Evolutionary conservation across 2,888 invertebrate species (phyloP), one percentile per base, ranked within the genome.

Genomic region (Digitonthophagus gazella): DNA sequence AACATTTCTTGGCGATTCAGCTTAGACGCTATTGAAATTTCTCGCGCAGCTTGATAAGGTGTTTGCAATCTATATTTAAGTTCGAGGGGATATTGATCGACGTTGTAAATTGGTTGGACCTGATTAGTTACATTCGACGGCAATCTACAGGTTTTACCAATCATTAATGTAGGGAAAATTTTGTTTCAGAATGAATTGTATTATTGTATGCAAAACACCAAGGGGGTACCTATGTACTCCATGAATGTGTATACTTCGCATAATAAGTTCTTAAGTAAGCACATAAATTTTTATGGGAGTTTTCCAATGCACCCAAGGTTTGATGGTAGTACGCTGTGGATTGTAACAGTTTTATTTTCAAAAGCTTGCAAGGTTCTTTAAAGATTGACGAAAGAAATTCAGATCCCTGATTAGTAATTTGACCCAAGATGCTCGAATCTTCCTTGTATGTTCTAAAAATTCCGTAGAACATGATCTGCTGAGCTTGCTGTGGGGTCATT

Each of bases 261-360:
- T 15, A 15, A 54, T 68, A 58, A 11, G 54, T 71, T 54, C 71
- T 22, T 20, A 71, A 56, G 64, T 70, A 71, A 0, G 64, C 54
- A 15, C 70, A 66, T 19, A 70, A 67, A 63, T 19, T 15, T 56
- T 71, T 71, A 55, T 71, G 71, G 3, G 67, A 69, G 28, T 72
- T 71, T 65, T 71, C 67, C 58, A 71, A 63, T 5, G 69, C 44
- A 0, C 67, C 71, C 18, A 71, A 56, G 3, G 66, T 70, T 68
- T 71, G 19, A 58, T 71, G 71, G 18, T 71, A 69, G 22, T 68
- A 71, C 11, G 66, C 69, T 1, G 69, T 71, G 8, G 69, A 67
- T n/a, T 69, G 64, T 55, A 71, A n/a, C n/a, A 67, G 61, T 8
- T 70, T 69, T 55, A 71, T 66, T 63, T 69, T 15, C 16, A 71